A percentile compares a stretch with the other conserved stretches of the same genome.
Conservation (phyloP, 2,797 vertebrate genomes). For the Pantherophis vulpinus region DNA sequence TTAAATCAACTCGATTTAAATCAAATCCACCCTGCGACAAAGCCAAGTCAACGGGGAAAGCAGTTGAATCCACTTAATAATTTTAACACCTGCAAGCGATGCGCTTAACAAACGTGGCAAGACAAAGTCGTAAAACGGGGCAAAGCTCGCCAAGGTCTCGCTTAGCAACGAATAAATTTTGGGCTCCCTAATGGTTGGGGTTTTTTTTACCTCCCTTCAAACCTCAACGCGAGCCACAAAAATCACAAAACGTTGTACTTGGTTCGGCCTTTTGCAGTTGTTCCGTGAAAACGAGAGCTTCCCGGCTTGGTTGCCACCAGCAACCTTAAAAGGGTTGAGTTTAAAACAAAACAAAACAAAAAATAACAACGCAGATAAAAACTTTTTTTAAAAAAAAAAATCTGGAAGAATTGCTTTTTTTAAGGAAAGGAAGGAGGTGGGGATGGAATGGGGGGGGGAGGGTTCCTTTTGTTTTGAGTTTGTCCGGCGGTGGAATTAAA, state of each 20-base stretch:
- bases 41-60: too few species aligned
- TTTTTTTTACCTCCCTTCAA: too few species aligned
- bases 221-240: not conserved
- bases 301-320: not conserved
- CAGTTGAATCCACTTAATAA: too few species aligned
- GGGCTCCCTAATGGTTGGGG: too few species aligned
- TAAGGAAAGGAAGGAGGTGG: not conserved
- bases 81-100: too few species aligned
- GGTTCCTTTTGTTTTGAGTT: constrained; percentile 4
- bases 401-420: not conserved
- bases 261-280: not conserved
- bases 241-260: accelerated
- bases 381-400: not conserved
- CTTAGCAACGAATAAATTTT: too few species aligned
- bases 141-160: too few species aligned
- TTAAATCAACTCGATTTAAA: too few species aligned
- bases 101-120: too few species aligned
- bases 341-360: too few species aligned
- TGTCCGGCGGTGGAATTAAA: constrained; percentile 52
- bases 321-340: not conserved
- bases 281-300: not conserved
- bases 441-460: accelerated
- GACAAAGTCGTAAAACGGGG: too few species aligned
- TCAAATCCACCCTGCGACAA: too few species aligned
- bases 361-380: not conserved